Evolutionary conservation across 2,113 vertebrate species (phyloP).

Genomic region (Capreolus pygargus): DNA sequence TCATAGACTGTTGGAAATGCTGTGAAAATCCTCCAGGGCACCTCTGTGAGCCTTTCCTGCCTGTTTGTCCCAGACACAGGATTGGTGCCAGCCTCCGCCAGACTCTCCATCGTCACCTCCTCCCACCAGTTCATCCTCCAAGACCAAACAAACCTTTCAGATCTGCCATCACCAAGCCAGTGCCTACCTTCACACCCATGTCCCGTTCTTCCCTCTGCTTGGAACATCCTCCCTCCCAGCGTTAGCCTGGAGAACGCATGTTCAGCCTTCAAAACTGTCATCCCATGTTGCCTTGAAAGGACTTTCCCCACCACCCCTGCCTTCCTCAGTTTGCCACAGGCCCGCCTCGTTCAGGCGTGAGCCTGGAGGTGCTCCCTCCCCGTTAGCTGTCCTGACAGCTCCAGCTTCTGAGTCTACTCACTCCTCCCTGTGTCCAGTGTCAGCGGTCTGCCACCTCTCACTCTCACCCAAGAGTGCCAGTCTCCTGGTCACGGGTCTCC

Average conservation of each 20-base stretch:
- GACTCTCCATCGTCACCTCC: neutral
- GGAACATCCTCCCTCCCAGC: neutral
- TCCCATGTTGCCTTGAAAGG: neutral
- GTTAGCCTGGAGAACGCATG: neutral
- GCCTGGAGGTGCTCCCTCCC: rapidly evolving
- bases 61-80: neutral
- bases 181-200: neutral
- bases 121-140: neutral
- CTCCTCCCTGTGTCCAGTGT: neutral
- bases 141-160: too few relatives aligned
- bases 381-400: neutral
- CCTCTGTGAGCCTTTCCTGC: neutral
- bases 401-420: rapidly evolving
- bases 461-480: neutral
- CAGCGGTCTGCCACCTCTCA: neutral
- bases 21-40: rapidly evolving
- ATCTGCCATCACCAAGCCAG: rapidly evolving
- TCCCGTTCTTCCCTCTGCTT: neutral
- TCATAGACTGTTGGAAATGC: neutral
- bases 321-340: neutral
- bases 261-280: neutral
- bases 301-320: neutral
- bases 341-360: rapidly evolving
- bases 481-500: neutral
- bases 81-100: neutral